Evolutionary conservation across 2,113 vertebrate species (phyloP), one percentile per base, ranked within the genome.

Genomic region (Drymodes brunneopygia): DNA sequence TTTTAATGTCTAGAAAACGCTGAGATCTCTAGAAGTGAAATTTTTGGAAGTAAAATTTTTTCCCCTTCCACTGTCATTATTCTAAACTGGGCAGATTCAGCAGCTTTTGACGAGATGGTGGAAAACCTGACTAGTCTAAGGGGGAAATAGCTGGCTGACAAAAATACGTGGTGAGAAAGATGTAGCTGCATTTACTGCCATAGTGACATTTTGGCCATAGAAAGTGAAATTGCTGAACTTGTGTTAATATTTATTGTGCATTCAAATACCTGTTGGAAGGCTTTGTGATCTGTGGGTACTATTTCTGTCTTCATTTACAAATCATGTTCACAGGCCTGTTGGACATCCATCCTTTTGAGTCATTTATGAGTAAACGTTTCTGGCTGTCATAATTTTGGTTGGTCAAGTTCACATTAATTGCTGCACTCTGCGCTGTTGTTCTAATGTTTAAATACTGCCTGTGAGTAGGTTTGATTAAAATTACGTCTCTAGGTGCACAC

Each of bases 401-500:
- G 93, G 90, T 88, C 88, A 86, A 86, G 81, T 81, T 90, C 61
- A 25, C 24, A 13, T 81, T 93, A 93, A 91, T 94, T 90, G 84
- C 77, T 72, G 75, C 56, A 45, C 70, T 85, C 79, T 27, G 40
- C 83, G 88, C 69, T 27, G 71, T 95, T 70, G 35, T 94, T 91
- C 44, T 74, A 83, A 88, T 72, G 48, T 81, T 93, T 95, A 90
- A 95, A 84, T 92, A 65, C 69, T 79, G 85, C 86, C 74, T 58
- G 73, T 12, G 56, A 94, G 86, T 64, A 73, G 81, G 81, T 80
- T 94, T 97, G 94, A 94, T 96, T 97, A 96, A 97, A 95, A 96
- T 67, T 62, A 29, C 27, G 53, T 96, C 92, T 96, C 92, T 88
- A 90, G 96, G 89, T 97, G 86, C 89, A 38, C 40, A 9, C 82